Conservation (phyloP, 2,888 invertebrate species). For the Harpalus rubripes region DNA sequence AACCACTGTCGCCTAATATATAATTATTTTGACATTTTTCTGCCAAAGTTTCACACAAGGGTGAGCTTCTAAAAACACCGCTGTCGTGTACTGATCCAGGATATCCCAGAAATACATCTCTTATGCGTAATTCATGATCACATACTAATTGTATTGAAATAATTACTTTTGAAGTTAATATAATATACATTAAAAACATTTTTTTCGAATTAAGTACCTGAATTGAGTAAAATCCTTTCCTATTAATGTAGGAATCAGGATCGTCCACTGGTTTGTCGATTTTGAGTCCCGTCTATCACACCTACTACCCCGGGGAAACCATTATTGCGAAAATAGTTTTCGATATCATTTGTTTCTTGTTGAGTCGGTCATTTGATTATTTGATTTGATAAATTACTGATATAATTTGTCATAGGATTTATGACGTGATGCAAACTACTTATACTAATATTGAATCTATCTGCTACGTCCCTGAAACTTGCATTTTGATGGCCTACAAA, state of each 20-base stretch:
- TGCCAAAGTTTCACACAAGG: constrained; percentile 57
- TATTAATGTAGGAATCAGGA: constrained; percentile 66
- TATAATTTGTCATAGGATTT: not conserved
- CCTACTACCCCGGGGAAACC: too few relatives aligned
- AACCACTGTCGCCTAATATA: constrained; percentile 69
- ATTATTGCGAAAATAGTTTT: too few relatives aligned
- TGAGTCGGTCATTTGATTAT: too few relatives aligned
- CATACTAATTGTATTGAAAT: constrained; percentile 68
- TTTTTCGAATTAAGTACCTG: constrained; percentile 54
- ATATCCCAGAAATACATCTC: constrained; percentile 68
- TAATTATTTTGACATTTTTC: constrained; percentile 68
- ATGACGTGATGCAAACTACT: not conserved
- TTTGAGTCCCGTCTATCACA: too few relatives aligned
- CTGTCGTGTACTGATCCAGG: constrained; percentile 70
- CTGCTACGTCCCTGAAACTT: too few relatives aligned
- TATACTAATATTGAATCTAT: too few relatives aligned
- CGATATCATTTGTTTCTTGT: too few relatives aligned
- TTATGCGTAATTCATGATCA: constrained; percentile 59
- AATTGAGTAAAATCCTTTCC: constrained; percentile 65
- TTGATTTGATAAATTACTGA: not conserved
- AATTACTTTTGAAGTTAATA: too few relatives aligned
- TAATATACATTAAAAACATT: too few relatives aligned
- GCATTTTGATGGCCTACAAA: not conserved
- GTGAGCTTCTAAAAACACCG: constrained; percentile 67
- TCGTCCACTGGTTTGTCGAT: constrained; percentile 18